phyloP scores from a whole-genome alignment of 2,113 vertebrate species.

The Aphyosemion australe region DNA sequence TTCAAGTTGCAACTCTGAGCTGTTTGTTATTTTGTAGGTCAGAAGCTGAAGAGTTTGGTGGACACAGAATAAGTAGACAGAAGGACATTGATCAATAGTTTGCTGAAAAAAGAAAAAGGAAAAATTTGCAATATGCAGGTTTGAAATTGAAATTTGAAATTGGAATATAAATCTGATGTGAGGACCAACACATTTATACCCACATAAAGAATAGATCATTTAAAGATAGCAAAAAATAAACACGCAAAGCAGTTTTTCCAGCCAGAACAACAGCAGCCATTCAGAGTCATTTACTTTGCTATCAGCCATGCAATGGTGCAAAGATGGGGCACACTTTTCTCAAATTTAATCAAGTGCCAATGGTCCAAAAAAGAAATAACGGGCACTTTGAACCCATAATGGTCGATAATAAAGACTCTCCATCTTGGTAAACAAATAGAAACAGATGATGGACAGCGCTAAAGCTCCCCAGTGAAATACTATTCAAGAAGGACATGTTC shows the following conservation, averaged over 20 bases:
- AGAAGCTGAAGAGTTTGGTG: neutral
- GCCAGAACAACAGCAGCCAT: neutral
- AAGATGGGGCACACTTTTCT: neutral
- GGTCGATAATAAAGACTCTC: conserved; percentile 9
- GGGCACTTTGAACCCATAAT: neutral
- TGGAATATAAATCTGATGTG: no score
- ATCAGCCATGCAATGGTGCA: neutral
- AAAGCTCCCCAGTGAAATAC: conserved; percentile 12
- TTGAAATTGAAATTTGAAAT: neutral
- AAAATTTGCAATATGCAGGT: neutral
- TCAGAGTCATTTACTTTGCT: neutral
- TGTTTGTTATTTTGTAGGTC: neutral
- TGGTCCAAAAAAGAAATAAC: neutral
- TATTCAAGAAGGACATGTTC: conserved; percentile 18
- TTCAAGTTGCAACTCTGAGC: neutral
- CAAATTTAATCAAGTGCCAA: conserved; percentile 11
- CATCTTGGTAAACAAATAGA: conserved; percentile 20
- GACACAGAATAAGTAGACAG: neutral
- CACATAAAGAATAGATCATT: neutral
- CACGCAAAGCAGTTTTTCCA: neutral
- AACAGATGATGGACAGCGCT: conserved; percentile 44
- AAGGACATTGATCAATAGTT: neutral
- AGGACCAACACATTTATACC: neutral
- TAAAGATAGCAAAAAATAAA: neutral
- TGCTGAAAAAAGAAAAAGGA: neutral